phyloP scores from a whole-genome alignment of 2,888 invertebrate genomes.

The Caenorhabditis angaria region DNA sequence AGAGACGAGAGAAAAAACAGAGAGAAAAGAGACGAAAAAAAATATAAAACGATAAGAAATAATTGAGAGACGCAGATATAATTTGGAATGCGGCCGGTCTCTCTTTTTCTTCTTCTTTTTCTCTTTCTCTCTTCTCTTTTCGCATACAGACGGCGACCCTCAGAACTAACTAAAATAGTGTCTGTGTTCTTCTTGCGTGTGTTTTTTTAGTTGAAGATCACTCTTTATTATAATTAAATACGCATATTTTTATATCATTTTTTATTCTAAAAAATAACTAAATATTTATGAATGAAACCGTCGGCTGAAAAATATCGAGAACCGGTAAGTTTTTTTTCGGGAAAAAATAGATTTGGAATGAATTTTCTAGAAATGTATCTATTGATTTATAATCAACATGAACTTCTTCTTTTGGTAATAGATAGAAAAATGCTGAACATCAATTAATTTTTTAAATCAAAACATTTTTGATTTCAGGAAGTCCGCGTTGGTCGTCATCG shows the following conservation, averaged over 20 bases:
- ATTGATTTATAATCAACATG: no score
- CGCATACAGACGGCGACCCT: constrained; percentile 3
- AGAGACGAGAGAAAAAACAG: constrained; percentile 12
- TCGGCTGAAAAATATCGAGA: background rate
- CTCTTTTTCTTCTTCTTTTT: background rate
- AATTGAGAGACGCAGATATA: constrained; percentile 1
- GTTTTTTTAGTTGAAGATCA: background rate
- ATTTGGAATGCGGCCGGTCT: constrained; percentile 3
- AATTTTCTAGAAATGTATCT: background rate
- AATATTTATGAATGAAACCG: background rate
- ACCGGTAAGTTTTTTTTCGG: constrained; percentile 3
- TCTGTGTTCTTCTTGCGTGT: background rate
- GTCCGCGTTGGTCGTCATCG: constrained; percentile 63
- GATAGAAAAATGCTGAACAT: no score
- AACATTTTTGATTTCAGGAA: constrained; percentile 39
- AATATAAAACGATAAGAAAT: background rate
- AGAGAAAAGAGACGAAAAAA: background rate
- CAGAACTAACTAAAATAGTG: constrained; percentile 1
- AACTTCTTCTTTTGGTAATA: no score
- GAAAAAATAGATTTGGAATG: background rate
- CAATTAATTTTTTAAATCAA: background rate
- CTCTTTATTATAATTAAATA: background rate
- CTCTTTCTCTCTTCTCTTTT: background rate
- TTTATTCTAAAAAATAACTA: background rate
- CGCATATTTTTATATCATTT: background rate